Percentiles rank a stretch among this genome's conserved stretches.
Evolutionary conservation across 2,797 vertebrate species (phyloP).

Genomic region (Champsocephalus gunnari): DNA sequence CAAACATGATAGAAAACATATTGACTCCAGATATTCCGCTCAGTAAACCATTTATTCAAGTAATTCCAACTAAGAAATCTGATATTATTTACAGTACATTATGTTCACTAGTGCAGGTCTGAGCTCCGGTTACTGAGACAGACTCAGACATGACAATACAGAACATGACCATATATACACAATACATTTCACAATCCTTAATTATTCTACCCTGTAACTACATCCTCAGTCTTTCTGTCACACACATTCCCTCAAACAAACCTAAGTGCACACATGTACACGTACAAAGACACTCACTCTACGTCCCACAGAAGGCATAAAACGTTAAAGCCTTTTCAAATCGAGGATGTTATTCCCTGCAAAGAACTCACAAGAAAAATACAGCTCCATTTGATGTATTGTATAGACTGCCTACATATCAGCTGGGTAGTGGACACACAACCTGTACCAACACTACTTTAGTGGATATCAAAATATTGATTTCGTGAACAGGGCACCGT

Average conservation of each 20-base stretch:
- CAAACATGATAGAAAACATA: background rate
- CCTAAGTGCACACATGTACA: conserved; percentile 57
- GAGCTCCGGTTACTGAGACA: conserved; percentile 70
- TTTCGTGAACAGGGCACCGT: conserved; percentile 34
- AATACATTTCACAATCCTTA: conserved; percentile 57
- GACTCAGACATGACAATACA: conserved; percentile 74
- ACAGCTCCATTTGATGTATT: conserved; percentile 37
- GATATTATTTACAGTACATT: conserved; percentile 79
- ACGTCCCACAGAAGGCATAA: conserved; percentile 71
- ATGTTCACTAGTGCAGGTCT: conserved; percentile 85
- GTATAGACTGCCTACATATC: conserved; percentile 64
- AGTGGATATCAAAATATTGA: conserved; percentile 53
- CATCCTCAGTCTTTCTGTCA: conserved; percentile 12
- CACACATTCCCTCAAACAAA: conserved; percentile 56
- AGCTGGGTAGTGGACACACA: conserved; percentile 62
- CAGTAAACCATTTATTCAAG: conserved; percentile 86
- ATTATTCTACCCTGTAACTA: conserved; percentile 37
- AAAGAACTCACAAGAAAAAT: conserved; percentile 51
- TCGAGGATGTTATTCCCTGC: conserved; percentile 57
- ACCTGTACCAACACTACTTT: conserved; percentile 51
- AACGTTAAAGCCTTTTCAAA: conserved; percentile 66
- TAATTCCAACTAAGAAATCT: conserved; percentile 80
- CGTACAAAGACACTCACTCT: conserved; percentile 57
- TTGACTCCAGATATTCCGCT: conserved; percentile 40
- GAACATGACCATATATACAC: conserved; percentile 70